Conservation (phyloP, 2,797 vertebrate genomes). For the Cynodonichthys magdalenae region DNA sequence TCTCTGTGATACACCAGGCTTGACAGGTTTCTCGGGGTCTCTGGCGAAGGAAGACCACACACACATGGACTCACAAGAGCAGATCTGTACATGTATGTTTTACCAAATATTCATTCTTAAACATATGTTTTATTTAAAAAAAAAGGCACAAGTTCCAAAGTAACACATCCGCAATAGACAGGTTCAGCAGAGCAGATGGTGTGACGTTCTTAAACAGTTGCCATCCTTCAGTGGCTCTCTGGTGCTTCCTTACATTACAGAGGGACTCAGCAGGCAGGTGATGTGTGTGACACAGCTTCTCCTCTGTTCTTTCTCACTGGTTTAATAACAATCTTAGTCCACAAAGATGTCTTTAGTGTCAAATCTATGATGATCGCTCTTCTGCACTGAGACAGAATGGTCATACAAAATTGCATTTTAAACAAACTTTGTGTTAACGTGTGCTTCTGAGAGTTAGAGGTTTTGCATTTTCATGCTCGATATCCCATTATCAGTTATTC, state of each 20-base stretch:
- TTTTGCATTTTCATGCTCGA: too few relatives aligned
- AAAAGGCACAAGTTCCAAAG: constrained; percentile 5
- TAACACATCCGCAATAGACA: neutral
- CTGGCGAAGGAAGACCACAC: constrained; percentile 20
- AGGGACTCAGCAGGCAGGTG: constrained; percentile 18
- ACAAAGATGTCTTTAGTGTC: neutral
- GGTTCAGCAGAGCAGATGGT: constrained; percentile 46
- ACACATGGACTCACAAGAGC: constrained; percentile 3
- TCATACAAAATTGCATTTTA: too few relatives aligned
- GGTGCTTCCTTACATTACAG: constrained; percentile 33
- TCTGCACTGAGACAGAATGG: too few relatives aligned
- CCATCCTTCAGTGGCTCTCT: constrained; percentile 18
- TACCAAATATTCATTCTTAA: constrained; percentile 16
- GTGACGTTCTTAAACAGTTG: constrained; percentile 16
- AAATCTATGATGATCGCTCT: neutral
- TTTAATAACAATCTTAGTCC: neutral
- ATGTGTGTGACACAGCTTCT: constrained; percentile 4
- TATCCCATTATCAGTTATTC: too few relatives aligned
- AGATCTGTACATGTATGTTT: constrained; percentile 20
- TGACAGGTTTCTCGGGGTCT: constrained; percentile 59
- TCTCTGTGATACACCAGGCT: constrained; percentile 46
- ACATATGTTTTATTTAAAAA: constrained; percentile 11
- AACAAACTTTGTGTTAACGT: too few relatives aligned
- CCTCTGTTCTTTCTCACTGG: neutral
- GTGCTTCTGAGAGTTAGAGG: too few relatives aligned